Evolutionary conservation across 1,140 invertebrate genomes (phyloP), one percentile per base, ranked within the genome.

Genomic region (Sipha flava): DNA sequence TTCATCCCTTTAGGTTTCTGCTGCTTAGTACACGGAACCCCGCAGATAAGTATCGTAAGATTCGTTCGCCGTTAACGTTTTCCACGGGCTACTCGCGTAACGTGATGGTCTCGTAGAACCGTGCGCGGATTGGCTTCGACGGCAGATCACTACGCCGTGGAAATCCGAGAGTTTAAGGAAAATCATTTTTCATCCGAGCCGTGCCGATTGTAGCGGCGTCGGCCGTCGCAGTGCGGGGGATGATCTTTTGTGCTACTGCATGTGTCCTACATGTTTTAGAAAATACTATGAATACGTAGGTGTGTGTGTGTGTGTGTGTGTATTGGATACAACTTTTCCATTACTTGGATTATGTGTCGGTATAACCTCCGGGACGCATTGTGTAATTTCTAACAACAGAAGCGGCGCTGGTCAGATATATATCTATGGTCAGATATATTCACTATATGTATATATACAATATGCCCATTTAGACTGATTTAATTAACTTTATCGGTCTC

Each of bases 301-400:
- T n/a, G n/a, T n/a, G n/a, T n/a, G n/a, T n/a, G n/a, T n/a, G n/a
- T n/a, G n/a, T n/a, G n/a, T n/a, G n/a, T n/a, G n/a, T n/a, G n/a
- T n/a, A n/a, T 70, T 45, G 16, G 23, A 70, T 45, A 47, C 49
- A 26, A n/a, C 16, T 77, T 77, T 77, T 59, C 49, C 73, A 77
- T 77, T 59, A 77, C 47, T 77, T 14, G n/a, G 52, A 77, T 77
- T 59, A n/a, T n/a, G 73, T 29, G 49, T 43, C 45, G 18, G n/a
- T 59, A 59, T 26, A 45, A 26, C 45, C 31, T 54, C 40, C 34
- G 31, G 31, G n/a, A 40, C 73, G 34, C 43, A 54, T 77, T 57
- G 73, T 77, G 34, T 23, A 18, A 70, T 21, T 40, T 40, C 5
- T 1, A 23, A 57, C 31, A 43, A 59, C 34, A 59, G 7, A 59